These are phyloP conservation scores for Ophion obscuratus DNA, from an alignment of 2,888 invertebrate genomes.

Conservation along the genomic window DNA sequence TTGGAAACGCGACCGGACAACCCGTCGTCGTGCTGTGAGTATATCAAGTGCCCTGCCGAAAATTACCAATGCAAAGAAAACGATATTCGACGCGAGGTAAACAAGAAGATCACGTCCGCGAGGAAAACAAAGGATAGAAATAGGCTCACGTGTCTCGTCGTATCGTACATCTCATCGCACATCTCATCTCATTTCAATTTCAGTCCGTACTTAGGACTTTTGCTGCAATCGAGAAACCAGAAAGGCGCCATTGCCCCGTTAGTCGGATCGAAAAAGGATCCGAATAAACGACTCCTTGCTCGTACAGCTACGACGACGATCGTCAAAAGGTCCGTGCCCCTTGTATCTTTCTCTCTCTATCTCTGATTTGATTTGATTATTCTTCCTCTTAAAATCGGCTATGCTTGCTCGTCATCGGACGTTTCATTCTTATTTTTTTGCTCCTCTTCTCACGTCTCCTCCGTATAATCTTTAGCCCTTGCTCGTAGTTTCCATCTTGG, in stretches of 20 bases:
- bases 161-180: slow-evolving; percentile 58
- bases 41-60: not conserved
- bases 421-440: slow-evolving; percentile 29
- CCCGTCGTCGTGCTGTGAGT: slow-evolving; percentile 80
- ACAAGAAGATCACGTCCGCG: slow-evolving; percentile 1
- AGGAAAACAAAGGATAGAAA: slow-evolving; percentile 22
- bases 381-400: slow-evolving; percentile 24
- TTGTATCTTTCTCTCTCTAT: slow-evolving; percentile 51
- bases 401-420: slow-evolving; percentile 47
- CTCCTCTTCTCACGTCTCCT: slow-evolving; percentile 1
- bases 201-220: slow-evolving; percentile 81
- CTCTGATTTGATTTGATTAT: not conserved
- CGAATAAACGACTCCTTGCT: slow-evolving; percentile 78
- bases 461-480: slow-evolving; percentile 37
- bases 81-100: not conserved
- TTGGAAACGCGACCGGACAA: slow-evolving; percentile 74
- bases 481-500: slow-evolving; percentile 31
- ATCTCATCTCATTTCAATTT: slow-evolving; percentile 69
- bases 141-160: slow-evolving; percentile 26
- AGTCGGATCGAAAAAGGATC: slow-evolving; percentile 78
- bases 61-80: slow-evolving; percentile 2
- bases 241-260: slow-evolving; percentile 75
- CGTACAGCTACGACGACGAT: slow-evolving; percentile 78
- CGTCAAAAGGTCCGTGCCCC: slow-evolving; percentile 79
- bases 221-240: slow-evolving; percentile 79